Conservation (phyloP, 2,888 invertebrate species). For the Nymphalis polychloros region DNA sequence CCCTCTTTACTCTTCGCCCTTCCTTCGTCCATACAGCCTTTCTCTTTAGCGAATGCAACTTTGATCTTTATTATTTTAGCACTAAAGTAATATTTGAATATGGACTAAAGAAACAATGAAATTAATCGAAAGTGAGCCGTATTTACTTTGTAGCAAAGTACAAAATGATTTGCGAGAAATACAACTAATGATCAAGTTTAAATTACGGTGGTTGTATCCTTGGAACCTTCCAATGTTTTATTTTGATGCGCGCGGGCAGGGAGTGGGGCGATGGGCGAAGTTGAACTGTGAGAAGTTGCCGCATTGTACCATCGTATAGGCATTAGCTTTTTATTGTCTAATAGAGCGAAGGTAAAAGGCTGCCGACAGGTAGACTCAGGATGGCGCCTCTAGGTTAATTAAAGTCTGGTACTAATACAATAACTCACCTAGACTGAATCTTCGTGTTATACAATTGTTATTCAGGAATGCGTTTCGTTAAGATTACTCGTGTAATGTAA, state of each 20-base stretch:
- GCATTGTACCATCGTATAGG: conserved; percentile 64
- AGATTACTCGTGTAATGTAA: conserved; percentile 1
- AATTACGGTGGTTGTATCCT: conserved; percentile 79
- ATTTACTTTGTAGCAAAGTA: conserved; percentile 45
- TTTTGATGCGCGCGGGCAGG: conserved; percentile 56
- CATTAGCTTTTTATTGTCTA: conserved; percentile 77
- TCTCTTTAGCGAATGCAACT: conserved; percentile 37
- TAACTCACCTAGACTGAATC: conserved; percentile 7
- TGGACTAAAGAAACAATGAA: conserved; percentile 18
- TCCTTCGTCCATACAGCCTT: conserved; percentile 62
- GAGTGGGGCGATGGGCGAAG: conserved; percentile 49
- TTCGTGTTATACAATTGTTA: conserved; percentile 2
- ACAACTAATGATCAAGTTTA: conserved; percentile 55
- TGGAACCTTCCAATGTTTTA: conserved; percentile 80
- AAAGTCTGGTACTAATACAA: conserved; percentile 59
- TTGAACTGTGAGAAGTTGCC: conserved; percentile 76
- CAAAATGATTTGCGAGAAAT: conserved; percentile 46
- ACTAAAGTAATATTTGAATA: conserved; percentile 40
- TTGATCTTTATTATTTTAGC: conserved; percentile 45
- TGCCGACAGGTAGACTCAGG: conserved; percentile 73
- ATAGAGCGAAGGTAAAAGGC: conserved; percentile 74
- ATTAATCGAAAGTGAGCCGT: conserved; percentile 46
- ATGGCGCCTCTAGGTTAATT: conserved; percentile 77
- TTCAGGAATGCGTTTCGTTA: neutral
- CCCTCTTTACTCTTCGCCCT: conserved; percentile 64